Evolutionary conservation across 2,888 invertebrate species (phyloP), one percentile per base, ranked within the genome.

Genomic region (Plebejus melissa): DNA sequence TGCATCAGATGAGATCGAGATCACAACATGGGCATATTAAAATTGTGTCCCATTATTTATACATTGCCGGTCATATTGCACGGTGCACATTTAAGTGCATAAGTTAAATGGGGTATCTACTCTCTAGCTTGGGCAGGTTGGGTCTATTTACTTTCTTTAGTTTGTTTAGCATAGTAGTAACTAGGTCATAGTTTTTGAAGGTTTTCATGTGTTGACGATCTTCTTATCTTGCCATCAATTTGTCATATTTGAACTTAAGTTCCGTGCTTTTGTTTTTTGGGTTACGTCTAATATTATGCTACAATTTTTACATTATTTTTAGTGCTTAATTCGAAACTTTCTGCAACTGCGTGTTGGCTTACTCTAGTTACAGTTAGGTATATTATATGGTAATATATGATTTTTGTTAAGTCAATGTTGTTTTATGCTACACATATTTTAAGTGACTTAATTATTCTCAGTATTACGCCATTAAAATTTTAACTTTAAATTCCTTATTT

Each of bases 41-140:
- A 84, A 87, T 85, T 86, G 87, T 84, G 84, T 84, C 84, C 85
- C 82, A 86, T 90, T 90, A 89, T 88, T 87, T 89, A 86, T 87
- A 41, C 38, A 46, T 71, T 46, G 65, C 65, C 65, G 65, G 65
- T 65, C 65, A 65, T 65, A 65, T 65, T 65, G 32, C 32, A 65
- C 32, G 13, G 65, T 36, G 65, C 65, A 60, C 58, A 58, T 65
- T 32, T 32, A 36, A 36, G 32, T 65, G 65, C 65, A 65, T 65
- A 65, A 36, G 65, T 65, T 28, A 60, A 28, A 28, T 28, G 28
- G 11, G 60, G 9, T 60, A 32, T 32, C 32, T 32, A 32, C 32
- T 32, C 4, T 60, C 32, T 36, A 32, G 32, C 65, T 65, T 36
- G 32, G 13, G 32, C 65, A 65, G 32, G 65, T 65, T 60, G 9